Evolutionary conservation across 2,797 vertebrate genomes (phyloP).

Genomic region (Arnoldichthys spilopterus): DNA sequence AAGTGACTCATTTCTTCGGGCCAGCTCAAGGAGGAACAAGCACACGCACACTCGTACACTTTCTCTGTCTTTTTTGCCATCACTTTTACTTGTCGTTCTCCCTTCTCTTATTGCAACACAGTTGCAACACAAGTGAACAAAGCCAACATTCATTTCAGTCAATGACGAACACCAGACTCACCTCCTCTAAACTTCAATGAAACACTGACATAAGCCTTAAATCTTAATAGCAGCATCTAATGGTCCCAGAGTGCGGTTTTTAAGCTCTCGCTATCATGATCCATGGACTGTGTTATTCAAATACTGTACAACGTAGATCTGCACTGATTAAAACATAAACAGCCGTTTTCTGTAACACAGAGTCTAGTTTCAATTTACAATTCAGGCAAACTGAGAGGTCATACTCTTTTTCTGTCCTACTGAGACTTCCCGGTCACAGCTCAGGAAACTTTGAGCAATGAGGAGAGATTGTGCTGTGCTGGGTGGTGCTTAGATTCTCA

Average conservation of each 20-base stretch:
- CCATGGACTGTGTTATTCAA: background rate
- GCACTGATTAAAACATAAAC: background rate
- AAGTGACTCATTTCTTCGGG: slow-evolving; percentile 56
- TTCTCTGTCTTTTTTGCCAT: slow-evolving; percentile 28
- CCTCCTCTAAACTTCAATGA: slow-evolving; percentile 20
- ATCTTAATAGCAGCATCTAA: slow-evolving; percentile 11
- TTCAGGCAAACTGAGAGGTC: slow-evolving; percentile 12
- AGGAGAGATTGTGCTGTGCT: slow-evolving; percentile 21
- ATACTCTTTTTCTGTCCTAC: background rate
- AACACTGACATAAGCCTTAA: slow-evolving; percentile 4
- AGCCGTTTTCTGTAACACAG: background rate
- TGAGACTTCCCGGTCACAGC: slow-evolving; percentile 16
- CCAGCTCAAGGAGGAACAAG: slow-evolving; percentile 17
- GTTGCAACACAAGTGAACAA: slow-evolving; percentile 43
- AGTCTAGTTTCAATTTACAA: slow-evolving; percentile 19
- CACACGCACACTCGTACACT: slow-evolving; percentile 15
- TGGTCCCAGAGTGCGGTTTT: background rate
- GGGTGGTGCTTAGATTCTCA: slow-evolving; percentile 37
- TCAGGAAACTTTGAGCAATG: slow-evolving; percentile 8
- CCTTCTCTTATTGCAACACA: slow-evolving; percentile 40
- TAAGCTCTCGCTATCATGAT: background rate
- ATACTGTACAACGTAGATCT: background rate
- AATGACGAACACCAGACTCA: slow-evolving; percentile 2
- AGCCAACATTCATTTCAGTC: slow-evolving; percentile 5
- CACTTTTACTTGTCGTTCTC: slow-evolving; percentile 31